Evolutionary conservation across 1,140 invertebrate genomes (phyloP).

Genomic region (Dendroctonus ponderosae): DNA sequence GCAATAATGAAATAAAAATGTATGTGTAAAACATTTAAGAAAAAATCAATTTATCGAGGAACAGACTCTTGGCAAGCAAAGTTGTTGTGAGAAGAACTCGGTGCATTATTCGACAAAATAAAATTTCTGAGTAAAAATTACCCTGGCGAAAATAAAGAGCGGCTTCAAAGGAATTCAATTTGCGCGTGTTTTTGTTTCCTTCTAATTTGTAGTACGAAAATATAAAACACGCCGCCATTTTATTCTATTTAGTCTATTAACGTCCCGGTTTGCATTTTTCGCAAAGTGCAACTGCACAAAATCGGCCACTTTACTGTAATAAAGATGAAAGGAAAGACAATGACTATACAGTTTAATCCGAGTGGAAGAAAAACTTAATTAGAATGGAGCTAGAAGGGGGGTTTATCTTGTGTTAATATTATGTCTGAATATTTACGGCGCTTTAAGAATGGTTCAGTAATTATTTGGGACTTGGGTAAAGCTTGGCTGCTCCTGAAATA

Average conservation of each 20-base stretch:
- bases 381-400: conserved; percentile 21
- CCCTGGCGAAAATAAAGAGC: background rate
- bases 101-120: too few relatives aligned
- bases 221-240: conserved; percentile 12
- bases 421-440: conserved; percentile 30
- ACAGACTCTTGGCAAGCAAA: too few relatives aligned
- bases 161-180: conserved; percentile 12
- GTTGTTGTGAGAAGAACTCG: too few relatives aligned
- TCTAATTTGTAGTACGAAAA: conserved; percentile 18
- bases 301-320: conserved; percentile 24
- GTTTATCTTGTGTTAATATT: conserved; percentile 33
- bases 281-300: conserved; percentile 15
- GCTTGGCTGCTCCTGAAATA: conserved; percentile 20
- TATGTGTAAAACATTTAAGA: too few relatives aligned
- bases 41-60: too few relatives aligned
- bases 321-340: conserved; percentile 25
- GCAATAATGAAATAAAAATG: too few relatives aligned
- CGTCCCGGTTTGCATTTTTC: conserved; percentile 27
- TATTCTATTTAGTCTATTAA: conserved; percentile 27
- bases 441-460: conserved; percentile 20
- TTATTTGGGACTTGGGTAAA: conserved; percentile 26
- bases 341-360: conserved; percentile 26
- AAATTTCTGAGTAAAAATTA: too few relatives aligned
- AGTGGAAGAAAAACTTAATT: conserved; percentile 29
- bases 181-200: background rate